A percentile compares a stretch with the other conserved stretches of the same genome.
These are phyloP conservation scores for Magallana angulata DNA, from an alignment of 1,140 invertebrate species.

Conservation along the genomic window DNA sequence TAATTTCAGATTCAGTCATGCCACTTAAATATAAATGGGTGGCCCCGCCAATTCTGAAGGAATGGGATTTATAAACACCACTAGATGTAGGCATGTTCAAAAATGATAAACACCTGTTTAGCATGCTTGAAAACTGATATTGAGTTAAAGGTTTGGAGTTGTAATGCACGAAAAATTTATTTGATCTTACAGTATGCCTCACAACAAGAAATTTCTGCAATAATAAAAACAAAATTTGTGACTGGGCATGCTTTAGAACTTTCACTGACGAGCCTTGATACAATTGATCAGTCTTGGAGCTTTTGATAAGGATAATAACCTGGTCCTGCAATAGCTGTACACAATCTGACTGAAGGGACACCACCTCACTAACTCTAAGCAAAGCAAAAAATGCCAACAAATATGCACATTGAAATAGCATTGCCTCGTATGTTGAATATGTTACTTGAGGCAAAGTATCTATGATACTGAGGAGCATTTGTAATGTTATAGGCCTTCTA, in stretches of 20 bases:
- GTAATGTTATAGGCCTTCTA: neutral
- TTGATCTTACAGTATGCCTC: too few relatives aligned
- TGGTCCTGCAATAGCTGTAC: neutral
- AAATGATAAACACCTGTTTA: slow-evolving; percentile 8
- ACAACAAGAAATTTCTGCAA: neutral
- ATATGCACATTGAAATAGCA: neutral
- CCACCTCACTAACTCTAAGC: neutral
- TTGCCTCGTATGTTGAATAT: neutral
- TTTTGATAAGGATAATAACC: neutral
- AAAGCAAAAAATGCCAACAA: neutral
- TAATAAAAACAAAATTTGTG: neutral
- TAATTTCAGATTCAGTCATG: neutral
- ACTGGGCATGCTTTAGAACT: slow-evolving; percentile 3
- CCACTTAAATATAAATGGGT: neutral
- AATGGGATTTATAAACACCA: slow-evolving; percentile 40
- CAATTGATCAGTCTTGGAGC: neutral
- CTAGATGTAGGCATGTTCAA: neutral
- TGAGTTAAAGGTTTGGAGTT: neutral
- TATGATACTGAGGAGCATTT: neutral
- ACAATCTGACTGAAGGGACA: neutral
- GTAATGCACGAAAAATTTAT: neutral
- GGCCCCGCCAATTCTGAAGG: slow-evolving; percentile 43
- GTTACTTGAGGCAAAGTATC: neutral
- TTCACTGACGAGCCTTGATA: neutral
- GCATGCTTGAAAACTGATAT: neutral